Percentiles rank a stretch among this genome's conserved stretches.
Conservation (phyloP, 1,140 invertebrate species). For the Sitodiplosis mosellana region DNA sequence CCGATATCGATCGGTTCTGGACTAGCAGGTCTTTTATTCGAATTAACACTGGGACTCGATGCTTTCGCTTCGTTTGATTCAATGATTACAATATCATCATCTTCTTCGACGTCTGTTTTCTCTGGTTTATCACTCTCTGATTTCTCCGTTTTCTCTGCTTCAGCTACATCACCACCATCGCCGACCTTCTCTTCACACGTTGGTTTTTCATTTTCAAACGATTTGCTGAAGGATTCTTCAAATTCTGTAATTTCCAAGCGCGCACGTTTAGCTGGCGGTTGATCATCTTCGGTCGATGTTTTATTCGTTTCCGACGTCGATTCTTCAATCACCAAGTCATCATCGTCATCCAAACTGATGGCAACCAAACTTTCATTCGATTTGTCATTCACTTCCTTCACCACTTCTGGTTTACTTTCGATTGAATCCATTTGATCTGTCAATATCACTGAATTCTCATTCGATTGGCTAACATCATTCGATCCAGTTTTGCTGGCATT, state of each 20-base stretch:
- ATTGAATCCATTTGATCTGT: not conserved
- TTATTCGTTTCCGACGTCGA: not conserved
- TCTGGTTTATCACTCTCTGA: not conserved
- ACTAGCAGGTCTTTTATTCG: not conserved
- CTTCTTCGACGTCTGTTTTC: not conserved
- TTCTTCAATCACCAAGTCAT: not conserved
- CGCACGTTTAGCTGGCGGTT: not conserved
- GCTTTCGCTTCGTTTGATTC: not conserved
- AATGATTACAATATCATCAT: not conserved
- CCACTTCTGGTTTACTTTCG: not conserved
- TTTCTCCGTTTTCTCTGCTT: constrained; percentile 1
- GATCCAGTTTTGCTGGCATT: not conserved
- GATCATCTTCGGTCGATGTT: not conserved
- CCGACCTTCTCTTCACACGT: not conserved
- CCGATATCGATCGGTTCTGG: not conserved
- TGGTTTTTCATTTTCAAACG: not conserved
- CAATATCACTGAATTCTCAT: not conserved
- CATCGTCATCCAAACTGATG: not conserved
- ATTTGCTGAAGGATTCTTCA: not conserved
- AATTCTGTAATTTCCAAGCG: not conserved
- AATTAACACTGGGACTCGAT: not conserved
- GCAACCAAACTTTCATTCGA: not conserved
- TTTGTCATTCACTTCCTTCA: not conserved
- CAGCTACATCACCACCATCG: not conserved
- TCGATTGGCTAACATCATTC: not conserved